Evolutionary conservation across 2,797 vertebrate species (phyloP), one percentile per base, ranked within the genome.

Genomic region (Pseudocheirus occidentalis): DNA sequence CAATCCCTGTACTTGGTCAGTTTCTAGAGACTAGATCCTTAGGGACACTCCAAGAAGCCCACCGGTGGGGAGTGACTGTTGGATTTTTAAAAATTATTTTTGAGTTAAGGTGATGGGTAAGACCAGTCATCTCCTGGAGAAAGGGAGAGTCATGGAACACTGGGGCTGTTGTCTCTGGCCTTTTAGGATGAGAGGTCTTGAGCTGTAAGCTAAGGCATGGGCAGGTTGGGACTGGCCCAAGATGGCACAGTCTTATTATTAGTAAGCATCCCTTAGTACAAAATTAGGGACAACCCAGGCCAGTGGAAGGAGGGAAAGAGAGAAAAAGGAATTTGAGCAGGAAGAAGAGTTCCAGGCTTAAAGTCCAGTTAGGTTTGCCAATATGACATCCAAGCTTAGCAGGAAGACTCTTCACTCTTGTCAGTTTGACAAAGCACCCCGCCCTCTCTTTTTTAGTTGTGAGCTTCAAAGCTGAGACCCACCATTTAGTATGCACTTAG

Each of bases 381-480:
- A 55, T 50, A 34, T 57, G 92, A 95, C 54, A 28, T 55, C 81
- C 89, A 7, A 5, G 29, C 90, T 90, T 14, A 27, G 93, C 94
- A 53, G 0, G 59, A 91, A 94, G 94, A 95, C 90, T 55, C 73
- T 92, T 92, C 94, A 92, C 91, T 92, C 95, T 92, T 34, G 94
- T 97, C 95, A 50, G 10, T 96, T 98, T 97, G 97, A 97, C 95
- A 97, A 96, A 87, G 94, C 58, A 62, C 40, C 46, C 21, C 3
- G 1, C 28, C 18, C 16, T 73, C 66, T n/a, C n/a, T 87, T 46
- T 73, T 50, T 87, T 91, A 89, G 92, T 91, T 87, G 93, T 96
- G 95, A 95, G 93, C 96, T 81, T 96, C 34, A 50, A 92, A 92
- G 95, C 97, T 93, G 93, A 58, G 31, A 90, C 95, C 92, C 93